Evolutionary conservation across 2,113 vertebrate species (phyloP).

Genomic region (Zeus faber): DNA sequence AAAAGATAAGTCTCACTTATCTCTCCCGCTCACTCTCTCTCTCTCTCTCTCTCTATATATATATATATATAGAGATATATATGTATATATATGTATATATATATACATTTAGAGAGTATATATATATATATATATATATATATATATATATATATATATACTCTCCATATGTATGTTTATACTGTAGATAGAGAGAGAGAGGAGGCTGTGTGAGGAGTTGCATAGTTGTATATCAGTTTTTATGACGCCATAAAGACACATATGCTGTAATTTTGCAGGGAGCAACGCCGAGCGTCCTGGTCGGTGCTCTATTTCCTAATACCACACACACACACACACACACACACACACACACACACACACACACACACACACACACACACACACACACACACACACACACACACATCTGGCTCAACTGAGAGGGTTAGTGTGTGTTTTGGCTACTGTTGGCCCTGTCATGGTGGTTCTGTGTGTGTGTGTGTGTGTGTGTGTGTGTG

Average conservation of each 20-base stretch:
- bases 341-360: slow-evolving; percentile 2
- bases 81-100: too few species aligned
- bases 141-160: too few species aligned
- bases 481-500: not conserved
- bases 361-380: slow-evolving; percentile 4
- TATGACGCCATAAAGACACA: too few species aligned
- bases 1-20: too few species aligned
- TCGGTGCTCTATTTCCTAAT: too few species aligned
- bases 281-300: too few species aligned
- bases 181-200: not conserved
- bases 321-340: not conserved
- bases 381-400: slow-evolving; percentile 1
- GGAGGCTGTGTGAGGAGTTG: too few species aligned
- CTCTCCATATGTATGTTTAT: not conserved
- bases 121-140: not conserved
- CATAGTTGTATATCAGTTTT: too few species aligned
- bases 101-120: not conserved
- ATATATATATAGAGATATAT: too few species aligned
- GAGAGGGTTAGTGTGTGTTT: not conserved
- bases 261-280: too few species aligned
- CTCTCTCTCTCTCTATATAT: too few species aligned
- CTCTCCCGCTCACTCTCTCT: too few species aligned
- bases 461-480: not conserved
- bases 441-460: not conserved
- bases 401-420: not conserved